Evolutionary conservation across 2,797 vertebrate genomes (phyloP).

Genomic region (Rhinogobio ventralis): DNA sequence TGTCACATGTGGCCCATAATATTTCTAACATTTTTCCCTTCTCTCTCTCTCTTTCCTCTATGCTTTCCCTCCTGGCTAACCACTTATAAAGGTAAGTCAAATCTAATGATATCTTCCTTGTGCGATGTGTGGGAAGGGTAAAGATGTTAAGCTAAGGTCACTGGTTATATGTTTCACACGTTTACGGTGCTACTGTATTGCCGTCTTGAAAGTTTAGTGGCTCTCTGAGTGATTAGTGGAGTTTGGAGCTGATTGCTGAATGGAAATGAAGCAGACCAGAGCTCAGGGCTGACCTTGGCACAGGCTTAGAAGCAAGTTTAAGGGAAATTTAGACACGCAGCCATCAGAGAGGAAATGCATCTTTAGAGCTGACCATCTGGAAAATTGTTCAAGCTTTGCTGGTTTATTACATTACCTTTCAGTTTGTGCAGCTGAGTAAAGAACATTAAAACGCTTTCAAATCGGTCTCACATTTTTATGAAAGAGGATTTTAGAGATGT

Average conservation of each 20-base stretch:
- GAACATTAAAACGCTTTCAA: conserved; percentile 31
- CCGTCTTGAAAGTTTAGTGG: conserved; percentile 27
- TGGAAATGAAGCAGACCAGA: conserved; percentile 35
- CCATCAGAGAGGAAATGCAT: conserved; percentile 35
- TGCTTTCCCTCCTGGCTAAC: conserved; percentile 7
- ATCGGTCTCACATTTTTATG: conserved; percentile 6
- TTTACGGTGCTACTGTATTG: conserved; percentile 27
- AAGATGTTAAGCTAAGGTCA: conserved; percentile 30
- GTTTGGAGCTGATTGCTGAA: conserved; percentile 39
- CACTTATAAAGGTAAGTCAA: conserved; percentile 70
- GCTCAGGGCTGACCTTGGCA: conserved; percentile 38
- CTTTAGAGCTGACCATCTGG: conserved; percentile 49
- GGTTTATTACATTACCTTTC: conserved; percentile 43
- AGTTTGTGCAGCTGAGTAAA: conserved; percentile 44
- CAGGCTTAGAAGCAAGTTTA: conserved; percentile 19
- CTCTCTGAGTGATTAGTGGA: neutral
- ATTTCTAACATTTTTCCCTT: conserved; percentile 11
- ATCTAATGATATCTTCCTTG: conserved; percentile 29
- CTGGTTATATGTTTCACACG: conserved; percentile 6
- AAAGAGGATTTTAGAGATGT: conserved; percentile 16
- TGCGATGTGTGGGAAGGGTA: conserved; percentile 15
- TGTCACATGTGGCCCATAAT: neutral
- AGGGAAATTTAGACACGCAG: conserved; percentile 30
- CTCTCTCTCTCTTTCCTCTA: conserved; percentile 12
- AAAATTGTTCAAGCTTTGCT: conserved; percentile 50